Conservation (phyloP, 2,888 invertebrate species). For the Hesperia comma region DNA sequence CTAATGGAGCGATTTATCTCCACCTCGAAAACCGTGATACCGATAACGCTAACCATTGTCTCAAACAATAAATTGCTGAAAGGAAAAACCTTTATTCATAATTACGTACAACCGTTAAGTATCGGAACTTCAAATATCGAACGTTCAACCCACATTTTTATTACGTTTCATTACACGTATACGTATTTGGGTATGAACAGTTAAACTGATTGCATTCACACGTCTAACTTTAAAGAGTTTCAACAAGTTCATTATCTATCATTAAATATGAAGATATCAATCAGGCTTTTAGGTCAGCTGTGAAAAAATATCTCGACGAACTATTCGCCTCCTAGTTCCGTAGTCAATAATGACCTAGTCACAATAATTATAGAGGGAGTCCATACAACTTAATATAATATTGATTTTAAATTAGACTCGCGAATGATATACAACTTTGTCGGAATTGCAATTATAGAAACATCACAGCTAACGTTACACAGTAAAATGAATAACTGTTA, state of each 20-base stretch:
- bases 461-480: background rate
- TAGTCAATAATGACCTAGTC: slow-evolving; percentile 35
- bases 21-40: slow-evolving; percentile 19
- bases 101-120: slow-evolving; percentile 35
- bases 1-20: slow-evolving; percentile 26
- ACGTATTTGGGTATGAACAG: slow-evolving; percentile 36
- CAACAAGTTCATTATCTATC: slow-evolving; percentile 4
- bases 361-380: slow-evolving; percentile 34
- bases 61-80: slow-evolving; percentile 20
- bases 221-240: slow-evolving; percentile 3
- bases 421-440: slow-evolving; percentile 23
- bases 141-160: slow-evolving; percentile 36
- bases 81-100: slow-evolving; percentile 15
- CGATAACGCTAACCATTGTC: slow-evolving; percentile 21
- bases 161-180: slow-evolving; percentile 38
- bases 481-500: slow-evolving; percentile 18
- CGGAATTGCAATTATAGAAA: slow-evolving; percentile 8
- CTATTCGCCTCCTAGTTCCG: slow-evolving; percentile 35
- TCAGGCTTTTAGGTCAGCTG: slow-evolving; percentile 38
- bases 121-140: slow-evolving; percentile 39
- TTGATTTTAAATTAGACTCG: slow-evolving; percentile 29
- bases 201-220: slow-evolving; percentile 35
- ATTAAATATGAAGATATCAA: slow-evolving; percentile 44
- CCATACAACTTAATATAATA: slow-evolving; percentile 32
- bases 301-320: slow-evolving; percentile 34